phyloP scores from a whole-genome alignment of 2,888 invertebrate genomes.

The Brassicogethes aeneus region DNA sequence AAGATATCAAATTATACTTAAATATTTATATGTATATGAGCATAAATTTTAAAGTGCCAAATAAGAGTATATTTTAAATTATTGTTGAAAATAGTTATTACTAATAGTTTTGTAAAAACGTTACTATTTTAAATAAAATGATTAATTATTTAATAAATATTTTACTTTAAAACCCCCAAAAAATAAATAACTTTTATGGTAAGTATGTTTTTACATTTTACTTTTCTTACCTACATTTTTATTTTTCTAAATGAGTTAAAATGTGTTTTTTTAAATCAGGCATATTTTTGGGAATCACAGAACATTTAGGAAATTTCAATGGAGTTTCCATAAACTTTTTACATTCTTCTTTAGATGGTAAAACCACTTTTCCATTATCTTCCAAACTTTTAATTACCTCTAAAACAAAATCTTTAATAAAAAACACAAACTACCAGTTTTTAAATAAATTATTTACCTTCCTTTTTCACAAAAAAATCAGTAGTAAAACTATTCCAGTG shows the following conservation, averaged over 20 bases:
- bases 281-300: conserved; percentile 55
- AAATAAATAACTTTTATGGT: neutral
- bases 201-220: neutral
- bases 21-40: conserved; percentile 2
- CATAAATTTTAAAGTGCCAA: conserved; percentile 17
- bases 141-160: neutral
- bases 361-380: conserved; percentile 47
- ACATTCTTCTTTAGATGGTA: conserved; percentile 45
- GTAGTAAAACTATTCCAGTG: conserved; percentile 88
- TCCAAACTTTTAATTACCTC: conserved; percentile 45
- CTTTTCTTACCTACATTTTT: no score
- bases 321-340: conserved; percentile 49
- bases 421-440: no score
- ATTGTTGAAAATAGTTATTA: conserved; percentile 22
- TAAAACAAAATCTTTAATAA: conserved; percentile 35
- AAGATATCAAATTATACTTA: conserved; percentile 9
- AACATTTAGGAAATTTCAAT: conserved; percentile 69
- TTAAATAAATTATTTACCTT: conserved; percentile 45
- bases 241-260: conserved; percentile 3
- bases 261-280: conserved; percentile 67
- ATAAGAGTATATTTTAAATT: conserved; percentile 23
- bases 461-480: conserved; percentile 60
- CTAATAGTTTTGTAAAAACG: conserved; percentile 26
- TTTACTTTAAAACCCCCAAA: neutral
- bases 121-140: conserved; percentile 7